These are phyloP conservation scores for Drosophila nigromelanica DNA, from an alignment of 1,140 invertebrate genomes.

Conservation along the genomic window DNA sequence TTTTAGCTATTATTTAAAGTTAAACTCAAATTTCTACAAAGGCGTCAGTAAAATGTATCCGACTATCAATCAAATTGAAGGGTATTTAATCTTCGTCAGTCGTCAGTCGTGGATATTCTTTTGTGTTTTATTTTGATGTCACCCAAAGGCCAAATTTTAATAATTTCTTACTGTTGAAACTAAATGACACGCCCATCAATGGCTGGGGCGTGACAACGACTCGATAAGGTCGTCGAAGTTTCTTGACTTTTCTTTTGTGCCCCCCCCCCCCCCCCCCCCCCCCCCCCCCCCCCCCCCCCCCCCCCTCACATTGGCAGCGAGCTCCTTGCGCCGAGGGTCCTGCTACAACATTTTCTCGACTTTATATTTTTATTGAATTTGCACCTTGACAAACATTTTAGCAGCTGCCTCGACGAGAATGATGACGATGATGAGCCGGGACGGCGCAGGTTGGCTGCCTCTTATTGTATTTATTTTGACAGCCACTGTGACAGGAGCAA, in stretches of 20 bases:
- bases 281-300: no score
- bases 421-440: slow-evolving; percentile 19
- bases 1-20: no score
- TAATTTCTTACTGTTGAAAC: slow-evolving; percentile 44
- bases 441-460: neutral
- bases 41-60: no score
- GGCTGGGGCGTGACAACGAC: slow-evolving; percentile 47
- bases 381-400: slow-evolving; percentile 54
- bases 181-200: slow-evolving; percentile 48
- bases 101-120: neutral
- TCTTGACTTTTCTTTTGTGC: slow-evolving; percentile 32
- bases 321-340: slow-evolving; percentile 7
- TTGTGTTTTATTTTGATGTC: slow-evolving; percentile 42
- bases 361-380: slow-evolving; percentile 56
- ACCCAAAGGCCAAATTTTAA: slow-evolving; percentile 53
- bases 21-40: no score
- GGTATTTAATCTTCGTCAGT: neutral
- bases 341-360: slow-evolving; percentile 24
- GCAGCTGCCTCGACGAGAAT: slow-evolving; percentile 29
- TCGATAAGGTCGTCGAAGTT: slow-evolving; percentile 53
- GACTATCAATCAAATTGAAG: neutral
- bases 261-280: no score
- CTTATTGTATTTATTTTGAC: slow-evolving; percentile 53
- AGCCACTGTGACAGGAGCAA: slow-evolving; percentile 24
- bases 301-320: neutral